A percentile compares a stretch with the other conserved stretches of the same genome.
Conservation (phyloP, 2,888 invertebrate species). For the Erebia epiphron region DNA sequence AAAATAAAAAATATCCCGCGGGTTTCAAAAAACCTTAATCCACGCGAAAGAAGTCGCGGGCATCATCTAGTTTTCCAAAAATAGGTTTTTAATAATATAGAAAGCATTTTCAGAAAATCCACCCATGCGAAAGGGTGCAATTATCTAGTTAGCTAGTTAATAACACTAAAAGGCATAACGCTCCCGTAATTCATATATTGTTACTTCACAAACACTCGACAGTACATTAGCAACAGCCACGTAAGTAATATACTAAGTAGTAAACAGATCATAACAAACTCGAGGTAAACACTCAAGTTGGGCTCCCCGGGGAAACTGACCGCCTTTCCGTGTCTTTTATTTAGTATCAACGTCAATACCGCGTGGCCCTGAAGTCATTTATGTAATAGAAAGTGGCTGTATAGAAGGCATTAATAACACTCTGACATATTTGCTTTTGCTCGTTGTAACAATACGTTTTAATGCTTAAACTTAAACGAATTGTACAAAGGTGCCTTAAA, state of each 20-base stretch:
- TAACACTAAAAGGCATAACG: background rate
- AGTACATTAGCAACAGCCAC: background rate
- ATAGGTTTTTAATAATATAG: no score
- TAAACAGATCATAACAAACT: slow-evolving; percentile 33
- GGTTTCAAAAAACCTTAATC: no score
- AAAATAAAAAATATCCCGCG: no score
- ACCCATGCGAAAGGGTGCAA: no score
- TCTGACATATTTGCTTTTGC: slow-evolving; percentile 19
- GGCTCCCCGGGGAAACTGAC: slow-evolving; percentile 32
- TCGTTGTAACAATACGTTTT: slow-evolving; percentile 9
- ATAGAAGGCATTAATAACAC: slow-evolving; percentile 26
- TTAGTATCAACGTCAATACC: slow-evolving; percentile 37
- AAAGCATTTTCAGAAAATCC: no score
- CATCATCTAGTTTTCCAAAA: no score
- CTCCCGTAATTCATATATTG: background rate
- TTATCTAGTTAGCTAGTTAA: background rate
- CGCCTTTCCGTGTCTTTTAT: slow-evolving; percentile 35
- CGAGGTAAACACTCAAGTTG: slow-evolving; percentile 35
- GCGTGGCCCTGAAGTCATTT: slow-evolving; percentile 35
- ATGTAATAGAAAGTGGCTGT: slow-evolving; percentile 31
- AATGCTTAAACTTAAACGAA: no score
- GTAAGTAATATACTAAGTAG: slow-evolving; percentile 27
- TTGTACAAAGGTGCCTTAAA: no score
- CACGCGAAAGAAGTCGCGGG: no score
- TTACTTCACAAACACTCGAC: background rate